A percentile compares a stretch with the other conserved stretches of the same genome.
These are phyloP conservation scores for Chelon auratus DNA, from an alignment of 2,797 vertebrate genomes.

Conservation along the genomic window DNA sequence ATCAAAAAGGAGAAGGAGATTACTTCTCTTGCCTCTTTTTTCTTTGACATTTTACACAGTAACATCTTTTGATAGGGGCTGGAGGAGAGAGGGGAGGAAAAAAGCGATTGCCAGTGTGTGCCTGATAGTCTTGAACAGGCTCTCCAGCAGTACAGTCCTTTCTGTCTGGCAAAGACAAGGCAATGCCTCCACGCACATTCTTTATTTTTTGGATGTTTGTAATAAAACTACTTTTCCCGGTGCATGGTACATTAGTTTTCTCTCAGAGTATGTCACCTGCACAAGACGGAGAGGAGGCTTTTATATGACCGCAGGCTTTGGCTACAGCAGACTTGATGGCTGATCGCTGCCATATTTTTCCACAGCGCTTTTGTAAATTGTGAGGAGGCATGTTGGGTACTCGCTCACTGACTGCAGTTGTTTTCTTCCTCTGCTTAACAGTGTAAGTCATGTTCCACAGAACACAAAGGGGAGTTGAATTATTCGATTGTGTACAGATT, in stretches of 20 bases:
- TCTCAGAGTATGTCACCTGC: conserved; percentile 69
- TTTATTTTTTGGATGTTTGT: conserved; percentile 81
- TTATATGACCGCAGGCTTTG: conserved; percentile 56
- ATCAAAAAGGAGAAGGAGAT: conserved; percentile 83
- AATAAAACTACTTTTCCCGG: conserved; percentile 83
- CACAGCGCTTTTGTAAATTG: conserved; percentile 61
- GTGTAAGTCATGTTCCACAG: conserved; percentile 64
- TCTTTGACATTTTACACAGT: conserved; percentile 81
- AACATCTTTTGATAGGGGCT: conserved; percentile 83
- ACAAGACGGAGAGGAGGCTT: conserved; percentile 61
- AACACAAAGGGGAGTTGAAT: conserved; percentile 70
- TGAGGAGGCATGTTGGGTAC: conserved; percentile 45
- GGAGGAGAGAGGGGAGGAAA: conserved; percentile 42
- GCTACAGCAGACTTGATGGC: conserved; percentile 60
- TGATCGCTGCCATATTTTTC: conserved; percentile 67
- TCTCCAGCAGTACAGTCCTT: conserved; percentile 48
- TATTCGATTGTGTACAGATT: conserved; percentile 73
- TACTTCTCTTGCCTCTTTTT: conserved; percentile 78
- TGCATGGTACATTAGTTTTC: conserved; percentile 78
- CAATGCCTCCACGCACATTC: conserved; percentile 62
- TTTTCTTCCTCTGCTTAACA: conserved; percentile 63
- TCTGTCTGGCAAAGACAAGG: conserved; percentile 58
- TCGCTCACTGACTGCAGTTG: conserved; percentile 62
- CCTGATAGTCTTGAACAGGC: conserved; percentile 87
- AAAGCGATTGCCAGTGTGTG: conserved; percentile 54